phyloP scores from a whole-genome alignment of 2,888 invertebrate genomes.

The Chymomyza procnemis region DNA sequence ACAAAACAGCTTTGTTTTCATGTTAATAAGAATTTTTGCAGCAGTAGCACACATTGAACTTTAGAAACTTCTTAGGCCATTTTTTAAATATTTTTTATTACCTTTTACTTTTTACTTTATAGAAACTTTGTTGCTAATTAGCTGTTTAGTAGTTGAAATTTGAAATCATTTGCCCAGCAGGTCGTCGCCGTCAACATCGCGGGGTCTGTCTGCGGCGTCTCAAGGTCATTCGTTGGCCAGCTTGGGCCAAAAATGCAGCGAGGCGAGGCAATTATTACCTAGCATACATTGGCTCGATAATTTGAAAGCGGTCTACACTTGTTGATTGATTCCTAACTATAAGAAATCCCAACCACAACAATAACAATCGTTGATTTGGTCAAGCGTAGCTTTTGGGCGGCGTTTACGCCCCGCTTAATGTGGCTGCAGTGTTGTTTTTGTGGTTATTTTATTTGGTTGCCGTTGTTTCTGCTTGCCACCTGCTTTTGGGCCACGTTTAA shows the following conservation, averaged over 20 bases:
- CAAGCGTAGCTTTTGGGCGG: constrained; percentile 22
- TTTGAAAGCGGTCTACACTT: constrained; percentile 70
- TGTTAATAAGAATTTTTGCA: background rate
- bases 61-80: background rate
- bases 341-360: constrained; percentile 17
- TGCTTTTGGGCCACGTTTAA: constrained; percentile 46
- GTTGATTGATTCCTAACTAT: constrained; percentile 60
- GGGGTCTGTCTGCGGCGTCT: constrained; percentile 30
- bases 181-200: background rate
- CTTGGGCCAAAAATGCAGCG: constrained; percentile 50
- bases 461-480: background rate
- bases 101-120: background rate
- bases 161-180: background rate
- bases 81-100: background rate
- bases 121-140: background rate
- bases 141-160: background rate
- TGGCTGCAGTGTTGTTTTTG: constrained; percentile 16
- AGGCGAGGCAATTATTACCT: constrained; percentile 44
- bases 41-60: background rate
- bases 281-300: constrained; percentile 20
- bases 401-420: constrained; percentile 57
- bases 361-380: background rate
- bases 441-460: background rate
- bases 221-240: constrained; percentile 52
- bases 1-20: background rate